Evolutionary conservation across 2,797 vertebrate species (phyloP).

Genomic region (Urophycis tenuis): DNA sequence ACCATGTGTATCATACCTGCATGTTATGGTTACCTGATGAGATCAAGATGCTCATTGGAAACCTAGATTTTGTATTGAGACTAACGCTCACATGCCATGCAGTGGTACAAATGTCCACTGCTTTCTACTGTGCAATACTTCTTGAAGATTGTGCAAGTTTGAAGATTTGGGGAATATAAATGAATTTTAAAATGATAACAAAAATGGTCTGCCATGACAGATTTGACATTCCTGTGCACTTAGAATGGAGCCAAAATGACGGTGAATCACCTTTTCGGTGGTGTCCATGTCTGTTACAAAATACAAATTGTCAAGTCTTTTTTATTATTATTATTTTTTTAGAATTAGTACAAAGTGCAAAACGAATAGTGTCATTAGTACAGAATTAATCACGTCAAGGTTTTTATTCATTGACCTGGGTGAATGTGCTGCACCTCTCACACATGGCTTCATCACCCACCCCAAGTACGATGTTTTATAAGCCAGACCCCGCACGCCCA

Average conservation of each 20-base stretch:
- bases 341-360: too few relatives aligned
- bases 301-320: not conserved
- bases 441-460: not conserved
- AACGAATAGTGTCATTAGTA: not conserved
- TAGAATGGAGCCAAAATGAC: not conserved
- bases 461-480: not conserved
- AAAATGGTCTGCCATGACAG: constrained; percentile 2
- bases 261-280: not conserved
- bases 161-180: not conserved
- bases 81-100: not conserved
- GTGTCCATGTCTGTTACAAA: not conserved
- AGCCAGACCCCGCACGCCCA: constrained; percentile 58
- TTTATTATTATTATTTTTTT: too few relatives aligned
- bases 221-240: constrained; percentile 14
- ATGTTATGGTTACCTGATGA: not conserved
- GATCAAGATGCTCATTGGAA: not conserved
- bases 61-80: not conserved
- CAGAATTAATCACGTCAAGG: not conserved
- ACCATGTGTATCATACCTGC: not conserved
- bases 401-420: not conserved
- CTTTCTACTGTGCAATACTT: not conserved
- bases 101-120: not conserved
- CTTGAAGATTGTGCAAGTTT: not conserved
- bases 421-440: not conserved
- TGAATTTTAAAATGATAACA: not conserved